Evolutionary conservation across 1,140 invertebrate genomes (phyloP).

Genomic region (Rhizoglyphus robini): DNA sequence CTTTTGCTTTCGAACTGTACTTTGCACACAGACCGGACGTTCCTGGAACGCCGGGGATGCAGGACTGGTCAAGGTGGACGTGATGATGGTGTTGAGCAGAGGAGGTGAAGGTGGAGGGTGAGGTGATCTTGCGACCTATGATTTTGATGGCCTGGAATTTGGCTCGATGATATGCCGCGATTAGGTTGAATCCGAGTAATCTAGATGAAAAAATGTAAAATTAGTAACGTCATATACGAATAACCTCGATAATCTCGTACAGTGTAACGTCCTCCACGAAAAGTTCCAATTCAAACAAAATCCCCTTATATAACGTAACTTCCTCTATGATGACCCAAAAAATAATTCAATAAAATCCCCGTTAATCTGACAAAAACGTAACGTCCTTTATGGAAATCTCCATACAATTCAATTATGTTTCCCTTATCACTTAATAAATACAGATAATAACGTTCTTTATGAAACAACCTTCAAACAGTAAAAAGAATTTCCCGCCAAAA

Average conservation of each 20-base stretch:
- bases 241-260: slow-evolving; percentile 2
- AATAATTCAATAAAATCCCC: too few species aligned
- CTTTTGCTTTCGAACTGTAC: not conserved
- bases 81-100: not conserved
- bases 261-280: too few species aligned
- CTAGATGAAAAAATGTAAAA: slow-evolving; percentile 33
- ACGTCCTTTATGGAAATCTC: too few species aligned
- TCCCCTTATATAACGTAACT: too few species aligned
- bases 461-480: too few species aligned
- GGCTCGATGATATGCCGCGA: slow-evolving; percentile 68
- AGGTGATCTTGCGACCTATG: slow-evolving; percentile 33
- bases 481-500: too few species aligned
- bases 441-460: too few species aligned
- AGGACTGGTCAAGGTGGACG: not conserved
- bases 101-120: not conserved
- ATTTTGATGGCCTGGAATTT: slow-evolving; percentile 76
- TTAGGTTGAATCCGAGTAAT: slow-evolving; percentile 67
- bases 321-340: too few species aligned
- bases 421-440: too few species aligned
- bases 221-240: slow-evolving; percentile 21
- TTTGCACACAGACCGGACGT: not conserved
- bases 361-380: too few species aligned
- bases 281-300: too few species aligned
- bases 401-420: too few species aligned
- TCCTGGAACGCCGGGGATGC: not conserved